Evolutionary conservation across 2,113 vertebrate species (phyloP).

Genomic region (Cyprinodon tularosa): DNA sequence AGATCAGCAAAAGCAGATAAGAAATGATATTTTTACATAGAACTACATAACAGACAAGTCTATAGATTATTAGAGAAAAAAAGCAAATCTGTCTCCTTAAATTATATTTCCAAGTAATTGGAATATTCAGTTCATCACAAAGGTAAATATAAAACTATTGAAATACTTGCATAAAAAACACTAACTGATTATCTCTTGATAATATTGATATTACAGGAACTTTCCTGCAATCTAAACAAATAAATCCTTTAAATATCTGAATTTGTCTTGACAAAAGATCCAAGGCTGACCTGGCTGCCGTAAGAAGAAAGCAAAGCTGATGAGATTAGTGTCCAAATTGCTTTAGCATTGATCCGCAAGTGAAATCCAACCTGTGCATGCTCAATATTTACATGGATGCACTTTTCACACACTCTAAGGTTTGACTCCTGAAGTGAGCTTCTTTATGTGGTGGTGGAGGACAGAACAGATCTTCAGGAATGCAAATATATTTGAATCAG

Average conservation of each 20-base stretch:
- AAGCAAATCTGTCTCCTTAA: no score
- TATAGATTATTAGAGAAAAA: no score
- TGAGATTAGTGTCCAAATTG: slow-evolving; percentile 62
- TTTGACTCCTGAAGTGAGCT: slow-evolving; percentile 51
- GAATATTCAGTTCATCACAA: not conserved
- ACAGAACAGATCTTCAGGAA: slow-evolving; percentile 11
- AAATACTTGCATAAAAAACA: not conserved
- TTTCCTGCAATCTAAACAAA: not conserved
- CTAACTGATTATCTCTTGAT: slow-evolving; percentile 6
- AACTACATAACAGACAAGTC: no score
- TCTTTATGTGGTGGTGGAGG: slow-evolving; percentile 42
- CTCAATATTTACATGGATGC: slow-evolving; percentile 67
- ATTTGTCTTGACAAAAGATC: slow-evolving; percentile 14
- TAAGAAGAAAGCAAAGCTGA: slow-evolving; percentile 57
- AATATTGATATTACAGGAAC: slow-evolving; percentile 1
- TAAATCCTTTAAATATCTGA: slow-evolving; percentile 8
- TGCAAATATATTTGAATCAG: not conserved
- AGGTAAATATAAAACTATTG: not conserved
- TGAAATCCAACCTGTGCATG: slow-evolving; percentile 62
- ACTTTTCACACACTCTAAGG: slow-evolving; percentile 62
- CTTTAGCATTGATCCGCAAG: slow-evolving; percentile 60
- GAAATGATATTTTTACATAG: no score
- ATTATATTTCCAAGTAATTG: not conserved
- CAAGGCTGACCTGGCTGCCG: not conserved
- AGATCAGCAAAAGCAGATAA: not conserved